phyloP scores from a whole-genome alignment of 2,797 vertebrate genomes.

The Acanthurus tractus region DNA sequence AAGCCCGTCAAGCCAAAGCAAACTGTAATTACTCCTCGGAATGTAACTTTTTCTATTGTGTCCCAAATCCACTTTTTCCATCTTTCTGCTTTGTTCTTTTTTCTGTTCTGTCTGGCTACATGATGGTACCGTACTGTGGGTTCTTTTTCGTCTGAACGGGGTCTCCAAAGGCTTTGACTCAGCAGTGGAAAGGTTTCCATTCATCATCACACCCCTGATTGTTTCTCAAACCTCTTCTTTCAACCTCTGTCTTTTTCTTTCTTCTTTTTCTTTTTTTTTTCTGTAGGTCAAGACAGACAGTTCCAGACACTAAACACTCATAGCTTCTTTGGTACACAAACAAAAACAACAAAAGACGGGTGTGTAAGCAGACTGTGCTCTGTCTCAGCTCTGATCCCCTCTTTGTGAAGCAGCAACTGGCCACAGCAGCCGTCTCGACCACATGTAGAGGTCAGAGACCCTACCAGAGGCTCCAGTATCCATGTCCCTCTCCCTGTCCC shows the following conservation, averaged over 20 bases:
- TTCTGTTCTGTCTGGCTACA: slow-evolving; percentile 33
- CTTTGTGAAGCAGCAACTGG: slow-evolving; percentile 69
- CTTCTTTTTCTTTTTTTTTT: slow-evolving; percentile 9
- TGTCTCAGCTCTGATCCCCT: slow-evolving; percentile 26
- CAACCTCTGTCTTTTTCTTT: slow-evolving; percentile 5
- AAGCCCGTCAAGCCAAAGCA: slow-evolving; percentile 67
- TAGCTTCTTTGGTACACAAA: slow-evolving; percentile 27
- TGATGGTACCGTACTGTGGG: slow-evolving; percentile 27
- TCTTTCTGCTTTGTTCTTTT: slow-evolving; percentile 52
- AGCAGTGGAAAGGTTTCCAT: slow-evolving; percentile 43
- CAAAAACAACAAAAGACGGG: slow-evolving; percentile 54
- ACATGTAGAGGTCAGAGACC: slow-evolving; percentile 77
- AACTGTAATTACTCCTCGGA: slow-evolving; percentile 72
- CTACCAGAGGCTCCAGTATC: slow-evolving; percentile 59
- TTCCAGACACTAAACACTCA: slow-evolving; percentile 40
- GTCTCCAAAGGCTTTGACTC: slow-evolving; percentile 53
- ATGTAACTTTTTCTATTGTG: slow-evolving; percentile 58
- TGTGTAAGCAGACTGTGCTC: slow-evolving; percentile 43
- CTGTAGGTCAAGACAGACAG: slow-evolving; percentile 29
- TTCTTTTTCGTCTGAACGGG: slow-evolving; percentile 47
- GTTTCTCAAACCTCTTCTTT: slow-evolving; percentile 44
- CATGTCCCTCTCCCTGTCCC: slow-evolving; percentile 67
- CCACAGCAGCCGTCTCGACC: slow-evolving; percentile 72
- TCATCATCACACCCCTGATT: slow-evolving; percentile 55
- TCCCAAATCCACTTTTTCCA: slow-evolving; percentile 56